Percentiles rank a stretch among this genome's conserved stretches.
Evolutionary conservation across 1,140 invertebrate species (phyloP).

Genomic region (Plodia interpunctella): DNA sequence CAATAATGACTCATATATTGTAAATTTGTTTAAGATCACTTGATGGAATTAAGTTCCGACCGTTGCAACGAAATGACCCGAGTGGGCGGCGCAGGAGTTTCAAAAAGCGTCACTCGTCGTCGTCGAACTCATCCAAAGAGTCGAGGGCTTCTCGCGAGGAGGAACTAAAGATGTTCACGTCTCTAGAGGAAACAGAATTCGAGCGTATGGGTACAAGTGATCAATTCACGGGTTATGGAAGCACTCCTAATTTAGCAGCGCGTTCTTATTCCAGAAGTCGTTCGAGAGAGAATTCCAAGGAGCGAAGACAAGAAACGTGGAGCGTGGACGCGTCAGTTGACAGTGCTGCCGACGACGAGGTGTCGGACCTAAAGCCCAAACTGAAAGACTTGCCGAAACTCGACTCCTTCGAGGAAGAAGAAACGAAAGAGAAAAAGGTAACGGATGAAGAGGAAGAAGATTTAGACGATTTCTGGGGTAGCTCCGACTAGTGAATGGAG

Average conservation of each 20-base stretch:
- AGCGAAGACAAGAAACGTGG: constrained; percentile 42
- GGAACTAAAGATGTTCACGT: constrained; percentile 79
- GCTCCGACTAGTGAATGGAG: constrained; percentile 35
- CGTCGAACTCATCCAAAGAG: constrained; percentile 77
- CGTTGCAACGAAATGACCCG: constrained; percentile 77
- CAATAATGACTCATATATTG: constrained; percentile 56
- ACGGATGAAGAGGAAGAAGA: constrained; percentile 44
- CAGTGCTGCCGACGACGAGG: constrained; percentile 38
- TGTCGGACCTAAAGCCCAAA: constrained; percentile 35
- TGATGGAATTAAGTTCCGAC: constrained; percentile 78
- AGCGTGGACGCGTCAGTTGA: constrained; percentile 37
- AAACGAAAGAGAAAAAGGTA: constrained; percentile 56
- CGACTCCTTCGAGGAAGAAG: constrained; percentile 63
- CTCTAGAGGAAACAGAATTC: constrained; percentile 78
- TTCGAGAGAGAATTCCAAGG: constrained; percentile 62
- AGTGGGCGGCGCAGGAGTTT: constrained; percentile 77
- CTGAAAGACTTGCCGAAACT: constrained; percentile 51
- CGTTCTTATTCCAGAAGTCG: constrained; percentile 75
- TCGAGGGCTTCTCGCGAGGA: constrained; percentile 78
- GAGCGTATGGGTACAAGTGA: constrained; percentile 54
- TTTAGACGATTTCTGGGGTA: constrained; percentile 64
- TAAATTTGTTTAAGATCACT: constrained; percentile 78
- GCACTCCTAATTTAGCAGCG: constrained; percentile 68
- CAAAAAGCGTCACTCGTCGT: constrained; percentile 78
- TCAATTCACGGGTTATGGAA: constrained; percentile 48